A percentile compares a stretch with the other conserved stretches of the same genome.
These are phyloP conservation scores for Xestia rhomboidea DNA, from an alignment of 2,888 invertebrate genomes.

Conservation along the genomic window DNA sequence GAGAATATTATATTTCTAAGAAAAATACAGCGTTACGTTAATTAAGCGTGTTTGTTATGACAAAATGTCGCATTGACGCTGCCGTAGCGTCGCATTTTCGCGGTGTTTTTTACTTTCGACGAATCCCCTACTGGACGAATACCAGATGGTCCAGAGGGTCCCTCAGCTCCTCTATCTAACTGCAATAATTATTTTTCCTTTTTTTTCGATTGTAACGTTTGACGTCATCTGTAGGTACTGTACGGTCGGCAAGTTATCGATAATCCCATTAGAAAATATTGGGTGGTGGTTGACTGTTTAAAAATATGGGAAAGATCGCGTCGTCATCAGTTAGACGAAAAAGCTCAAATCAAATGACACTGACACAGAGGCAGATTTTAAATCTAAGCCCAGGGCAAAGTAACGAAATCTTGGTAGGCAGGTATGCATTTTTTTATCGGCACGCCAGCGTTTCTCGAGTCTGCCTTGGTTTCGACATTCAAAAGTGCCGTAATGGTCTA, in stretches of 20 bases:
- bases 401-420: background rate
- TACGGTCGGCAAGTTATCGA: background rate
- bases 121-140: background rate
- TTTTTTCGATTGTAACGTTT: background rate
- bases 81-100: background rate
- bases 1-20: no score
- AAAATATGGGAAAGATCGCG: background rate
- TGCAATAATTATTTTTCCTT: background rate
- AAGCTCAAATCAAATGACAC: background rate
- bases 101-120: constrained; percentile 5
- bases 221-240: background rate
- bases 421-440: background rate
- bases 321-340: background rate
- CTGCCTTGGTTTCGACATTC: background rate
- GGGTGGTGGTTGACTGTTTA: background rate
- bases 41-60: background rate
- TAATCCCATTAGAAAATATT: background rate
- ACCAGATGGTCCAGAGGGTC: no score
- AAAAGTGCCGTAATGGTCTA: no score
- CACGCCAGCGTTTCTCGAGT: background rate
- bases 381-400: constrained; percentile 2
- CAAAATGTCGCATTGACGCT: background rate
- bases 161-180: no score
- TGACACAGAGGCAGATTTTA: background rate
- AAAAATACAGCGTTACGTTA: background rate